These are phyloP conservation scores for Rhagonycha lutea DNA, from an alignment of 2,888 invertebrate species.

Conservation along the genomic window DNA sequence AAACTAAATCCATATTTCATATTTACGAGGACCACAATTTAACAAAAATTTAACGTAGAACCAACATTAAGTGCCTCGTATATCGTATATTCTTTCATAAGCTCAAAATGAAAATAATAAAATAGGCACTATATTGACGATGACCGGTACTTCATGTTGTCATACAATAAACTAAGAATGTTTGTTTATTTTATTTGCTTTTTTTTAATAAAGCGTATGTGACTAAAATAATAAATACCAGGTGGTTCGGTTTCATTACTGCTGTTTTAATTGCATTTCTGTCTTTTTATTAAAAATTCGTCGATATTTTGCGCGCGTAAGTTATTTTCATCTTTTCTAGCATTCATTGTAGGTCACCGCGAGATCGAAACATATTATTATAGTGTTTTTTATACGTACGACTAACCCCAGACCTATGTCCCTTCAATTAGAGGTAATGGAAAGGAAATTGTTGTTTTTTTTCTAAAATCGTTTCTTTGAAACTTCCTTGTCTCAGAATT, in stretches of 20 bases:
- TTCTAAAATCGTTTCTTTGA: too few species aligned
- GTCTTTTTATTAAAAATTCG: neutral
- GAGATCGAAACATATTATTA: neutral
- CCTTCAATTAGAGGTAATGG: too few species aligned
- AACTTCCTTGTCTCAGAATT: too few species aligned
- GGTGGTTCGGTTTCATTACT: neutral
- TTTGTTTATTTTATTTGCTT: neutral
- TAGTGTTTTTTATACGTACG: too few species aligned
- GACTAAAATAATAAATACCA: neutral
- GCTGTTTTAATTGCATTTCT: neutral
- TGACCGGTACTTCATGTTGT: constrained; percentile 31
- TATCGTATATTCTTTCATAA: constrained; percentile 42
- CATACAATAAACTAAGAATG: constrained; percentile 24
- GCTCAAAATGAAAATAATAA: constrained; percentile 46
- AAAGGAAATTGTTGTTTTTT: too few species aligned
- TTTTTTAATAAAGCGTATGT: constrained; percentile 7
- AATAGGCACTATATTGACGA: constrained; percentile 39
- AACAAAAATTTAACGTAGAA: constrained; percentile 6
- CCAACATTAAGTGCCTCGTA: constrained; percentile 41
- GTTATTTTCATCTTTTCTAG: too few species aligned
- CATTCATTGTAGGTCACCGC: neutral
- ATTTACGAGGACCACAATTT: constrained; percentile 1
- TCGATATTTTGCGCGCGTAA: neutral
- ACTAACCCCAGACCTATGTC: too few species aligned
- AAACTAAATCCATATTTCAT: constrained; percentile 5